Evolutionary conservation across 2,888 invertebrate genomes (phyloP).

Genomic region (Miltochrista miniata): DNA sequence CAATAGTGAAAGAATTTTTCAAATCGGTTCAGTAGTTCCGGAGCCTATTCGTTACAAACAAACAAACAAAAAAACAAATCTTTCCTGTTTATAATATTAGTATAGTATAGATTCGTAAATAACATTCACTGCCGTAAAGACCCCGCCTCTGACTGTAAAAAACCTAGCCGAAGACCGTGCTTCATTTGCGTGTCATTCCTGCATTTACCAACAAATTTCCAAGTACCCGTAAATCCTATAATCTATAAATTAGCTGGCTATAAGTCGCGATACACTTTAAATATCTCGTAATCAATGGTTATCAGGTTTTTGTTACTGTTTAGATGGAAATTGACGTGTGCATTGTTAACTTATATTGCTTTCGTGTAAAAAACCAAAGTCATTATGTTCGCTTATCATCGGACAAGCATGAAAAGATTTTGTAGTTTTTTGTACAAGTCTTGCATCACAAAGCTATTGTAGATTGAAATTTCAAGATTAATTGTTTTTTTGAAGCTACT

Average conservation of each 20-base stretch:
- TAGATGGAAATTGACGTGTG: conserved; percentile 8
- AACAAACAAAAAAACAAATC: too few species aligned
- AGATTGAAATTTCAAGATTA: conserved; percentile 22
- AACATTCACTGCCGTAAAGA: too few species aligned
- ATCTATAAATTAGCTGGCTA: not conserved
- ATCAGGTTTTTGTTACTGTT: conserved; percentile 10
- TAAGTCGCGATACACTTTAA: not conserved
- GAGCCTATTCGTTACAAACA: too few species aligned
- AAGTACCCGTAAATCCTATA: not conserved
- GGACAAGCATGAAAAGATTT: conserved; percentile 10
- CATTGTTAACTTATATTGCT: conserved; percentile 11
- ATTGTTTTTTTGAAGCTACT: conserved; percentile 21
- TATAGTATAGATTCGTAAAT: too few species aligned
- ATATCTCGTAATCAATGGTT: conserved; percentile 6
- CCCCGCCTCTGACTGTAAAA: too few species aligned
- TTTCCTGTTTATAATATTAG: too few species aligned
- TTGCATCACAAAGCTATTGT: conserved; percentile 10
- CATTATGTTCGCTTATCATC: conserved; percentile 16
- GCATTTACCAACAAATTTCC: not conserved
- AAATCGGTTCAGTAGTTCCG: too few species aligned
- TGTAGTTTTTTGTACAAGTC: conserved; percentile 12
- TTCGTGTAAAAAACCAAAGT: conserved; percentile 13
- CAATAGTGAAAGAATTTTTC: too few species aligned
- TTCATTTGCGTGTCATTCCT: too few species aligned
- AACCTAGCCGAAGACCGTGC: too few species aligned